Base-by-base conservation (phyloP, 2,797 vertebrate species). In the Acropternis orthonyx region DNA sequence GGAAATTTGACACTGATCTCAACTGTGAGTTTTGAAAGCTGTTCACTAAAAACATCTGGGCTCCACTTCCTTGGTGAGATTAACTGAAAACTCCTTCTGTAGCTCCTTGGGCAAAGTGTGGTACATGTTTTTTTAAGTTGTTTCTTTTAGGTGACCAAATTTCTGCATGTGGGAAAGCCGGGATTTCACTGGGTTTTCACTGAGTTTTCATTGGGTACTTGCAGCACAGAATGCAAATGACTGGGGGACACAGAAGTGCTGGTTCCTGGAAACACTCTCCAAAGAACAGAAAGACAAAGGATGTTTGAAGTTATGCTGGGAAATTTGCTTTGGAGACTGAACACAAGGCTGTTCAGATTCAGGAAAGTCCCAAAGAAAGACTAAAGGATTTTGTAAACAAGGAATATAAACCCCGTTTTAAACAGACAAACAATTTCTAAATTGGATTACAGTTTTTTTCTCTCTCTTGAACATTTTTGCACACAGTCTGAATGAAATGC, bases 1-100 rank as follows among this genome's bases (percentile, higher is more conserved):
- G 79, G 92, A 91, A 96, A 93, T 61, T 85, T 58, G 86, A 93
- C 65, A 49, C 92, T 36, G 48, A 26, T 54, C 87, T 91, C 69
- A 80, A 89, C 85, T 14, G 63, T 10, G 71, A 55, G 68, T 81
- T 94, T 89, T 43, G 43, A 92, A 85, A 92, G 77, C 56, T 3
- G 4, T 83, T 94, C 73, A 22, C 73, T 68, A 9, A 78, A 82
- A 94, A 85, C 95, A 92, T 94, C 89, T 93, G 89, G 79, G 68
- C n/a, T 56, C 68, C 23, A 22, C 54, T 93, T 73, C 44, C 65
- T 72, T 54, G 14, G 8, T 16, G 51, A 93, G 37, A 63, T 52
- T 20, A 67, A 61, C 61, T 30, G 44, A 41, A 74, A 88, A 49
- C 41, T 73, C 32, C 61, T 75, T 17, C 71, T 59, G 23, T 2